Evolutionary conservation across 2,888 invertebrate species (phyloP).

Genomic region (Petrolisthes cinctipes): DNA sequence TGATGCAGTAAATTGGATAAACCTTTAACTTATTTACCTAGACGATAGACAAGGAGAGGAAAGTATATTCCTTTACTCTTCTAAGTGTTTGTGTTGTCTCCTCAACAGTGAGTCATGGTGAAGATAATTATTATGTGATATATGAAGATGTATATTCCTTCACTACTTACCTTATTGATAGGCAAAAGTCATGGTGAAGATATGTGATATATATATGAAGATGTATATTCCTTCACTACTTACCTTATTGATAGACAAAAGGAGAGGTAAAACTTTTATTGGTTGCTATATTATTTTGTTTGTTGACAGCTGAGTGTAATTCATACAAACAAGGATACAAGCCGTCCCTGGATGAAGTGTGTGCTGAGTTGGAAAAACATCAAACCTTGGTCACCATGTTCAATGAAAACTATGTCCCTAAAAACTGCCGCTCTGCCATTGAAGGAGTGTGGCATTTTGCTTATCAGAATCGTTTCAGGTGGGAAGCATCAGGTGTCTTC

Average conservation of each 20-base stretch:
- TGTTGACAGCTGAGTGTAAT: conserved; percentile 79
- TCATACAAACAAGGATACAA: conserved; percentile 75
- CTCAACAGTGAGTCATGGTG: too few relatives aligned
- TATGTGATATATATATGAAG: too few relatives aligned
- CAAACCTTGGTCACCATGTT: conserved; percentile 84
- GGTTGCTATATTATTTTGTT: not conserved
- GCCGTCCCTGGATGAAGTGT: conserved; percentile 83
- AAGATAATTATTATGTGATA: too few relatives aligned
- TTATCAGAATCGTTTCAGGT: conserved; percentile 80
- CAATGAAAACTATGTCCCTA: conserved; percentile 88
- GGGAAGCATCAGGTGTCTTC: conserved; percentile 65
- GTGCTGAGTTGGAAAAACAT: conserved; percentile 76
- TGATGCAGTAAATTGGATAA: too few relatives aligned
- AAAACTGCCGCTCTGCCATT: conserved; percentile 90
- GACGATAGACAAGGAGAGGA: too few relatives aligned
- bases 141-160: too few relatives aligned
- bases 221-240: not conserved
- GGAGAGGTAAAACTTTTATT: not conserved
- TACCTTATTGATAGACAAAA: not conserved
- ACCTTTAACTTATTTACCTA: too few relatives aligned
- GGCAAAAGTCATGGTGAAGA: too few relatives aligned
- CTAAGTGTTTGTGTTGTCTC: too few relatives aligned
- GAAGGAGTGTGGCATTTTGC: conserved; percentile 98
- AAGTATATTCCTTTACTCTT: too few relatives aligned
- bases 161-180: too few relatives aligned